A percentile compares a stretch with the other conserved stretches of the same genome.
These are phyloP conservation scores for Pogonocichla stellata DNA, from an alignment of 2,113 vertebrate species.

Conservation along the genomic window DNA sequence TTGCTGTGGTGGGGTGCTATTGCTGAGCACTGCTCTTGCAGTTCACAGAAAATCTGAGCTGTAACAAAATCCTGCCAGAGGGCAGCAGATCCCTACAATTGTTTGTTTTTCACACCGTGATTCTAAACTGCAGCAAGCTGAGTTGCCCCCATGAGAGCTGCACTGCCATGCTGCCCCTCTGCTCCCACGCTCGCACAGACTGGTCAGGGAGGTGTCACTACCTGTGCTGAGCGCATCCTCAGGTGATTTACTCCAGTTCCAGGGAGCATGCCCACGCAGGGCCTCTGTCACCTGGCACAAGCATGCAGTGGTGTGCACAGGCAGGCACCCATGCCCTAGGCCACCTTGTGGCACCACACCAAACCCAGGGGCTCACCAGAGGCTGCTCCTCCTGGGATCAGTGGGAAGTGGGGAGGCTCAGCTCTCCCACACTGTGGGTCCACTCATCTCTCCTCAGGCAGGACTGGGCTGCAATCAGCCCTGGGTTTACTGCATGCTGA, in stretches of 20 bases:
- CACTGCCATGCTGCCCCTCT: neutral
- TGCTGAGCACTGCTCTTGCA: neutral
- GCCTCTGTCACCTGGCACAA: neutral
- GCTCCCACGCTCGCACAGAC: fast-evolving
- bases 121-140: neutral
- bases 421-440: fast-evolving
- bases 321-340: fast-evolving
- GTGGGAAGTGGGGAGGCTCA: neutral
- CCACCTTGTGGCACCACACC: fast-evolving
- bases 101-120: neutral
- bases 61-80: slow-evolving; percentile 30
- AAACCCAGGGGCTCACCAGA: neutral
- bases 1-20: neutral
- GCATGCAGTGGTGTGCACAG: fast-evolving
- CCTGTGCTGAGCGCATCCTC: neutral
- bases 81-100: slow-evolving; percentile 42
- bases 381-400: neutral
- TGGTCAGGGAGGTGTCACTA: neutral
- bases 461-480: neutral
- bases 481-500: fast-evolving
- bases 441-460: neutral
- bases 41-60: neutral
- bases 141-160: neutral
- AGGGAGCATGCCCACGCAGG: neutral
- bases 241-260: fast-evolving